Percentiles rank a stretch among this genome's conserved stretches.
Evolutionary conservation across 2,113 vertebrate species (phyloP).

Genomic region (Anoura caudifer): DNA sequence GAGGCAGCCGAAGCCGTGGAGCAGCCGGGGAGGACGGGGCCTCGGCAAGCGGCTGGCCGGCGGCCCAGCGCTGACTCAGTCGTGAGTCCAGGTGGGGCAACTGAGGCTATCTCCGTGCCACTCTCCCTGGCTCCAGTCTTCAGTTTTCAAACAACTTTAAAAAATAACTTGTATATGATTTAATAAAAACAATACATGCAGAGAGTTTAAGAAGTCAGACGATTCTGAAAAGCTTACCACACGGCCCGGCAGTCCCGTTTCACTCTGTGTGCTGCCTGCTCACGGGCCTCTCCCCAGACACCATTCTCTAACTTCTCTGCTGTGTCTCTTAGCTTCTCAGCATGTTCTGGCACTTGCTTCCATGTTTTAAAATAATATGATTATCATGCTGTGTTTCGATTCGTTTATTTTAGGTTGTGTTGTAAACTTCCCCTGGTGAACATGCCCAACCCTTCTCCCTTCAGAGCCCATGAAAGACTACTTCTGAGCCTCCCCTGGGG

Average conservation of each 20-base stretch:
- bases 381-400: background rate
- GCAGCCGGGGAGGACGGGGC: accelerated
- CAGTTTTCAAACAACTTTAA: slow-evolving; percentile 9
- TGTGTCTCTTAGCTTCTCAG: background rate
- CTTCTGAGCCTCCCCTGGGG: background rate
- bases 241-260: background rate
- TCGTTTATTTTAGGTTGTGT: background rate
- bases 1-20: background rate
- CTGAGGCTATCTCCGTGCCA: background rate
- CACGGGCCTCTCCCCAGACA: background rate
- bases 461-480: background rate
- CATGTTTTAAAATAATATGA: background rate
- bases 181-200: background rate
- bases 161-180: background rate
- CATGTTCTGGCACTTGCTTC: background rate
- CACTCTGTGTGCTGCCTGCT: background rate
- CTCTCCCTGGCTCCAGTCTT: background rate
- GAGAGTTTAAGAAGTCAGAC: background rate
- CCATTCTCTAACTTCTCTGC: background rate
- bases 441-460: background rate
- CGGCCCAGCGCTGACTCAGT: background rate
- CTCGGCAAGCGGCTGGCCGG: background rate
- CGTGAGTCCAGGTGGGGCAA: background rate
- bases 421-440: background rate
- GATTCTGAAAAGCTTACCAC: background rate